These are phyloP conservation scores for Caenorhabditis sp. DNA, from an alignment of 2,888 invertebrate species.

Conservation along the genomic window DNA sequence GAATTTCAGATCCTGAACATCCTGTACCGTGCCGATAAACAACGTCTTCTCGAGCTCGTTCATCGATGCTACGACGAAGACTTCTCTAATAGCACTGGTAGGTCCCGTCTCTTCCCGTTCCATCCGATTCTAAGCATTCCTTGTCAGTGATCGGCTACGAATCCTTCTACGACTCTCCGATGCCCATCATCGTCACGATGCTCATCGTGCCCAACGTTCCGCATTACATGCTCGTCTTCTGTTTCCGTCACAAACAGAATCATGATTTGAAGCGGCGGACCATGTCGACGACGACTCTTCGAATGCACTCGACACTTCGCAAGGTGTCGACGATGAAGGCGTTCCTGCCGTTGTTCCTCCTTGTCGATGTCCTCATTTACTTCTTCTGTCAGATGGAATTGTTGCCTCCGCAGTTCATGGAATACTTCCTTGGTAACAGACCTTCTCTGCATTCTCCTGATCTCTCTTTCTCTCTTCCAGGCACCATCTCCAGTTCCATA, in stretches of 20 bases:
- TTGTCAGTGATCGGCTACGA: constrained; percentile 52
- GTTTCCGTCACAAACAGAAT: constrained; percentile 62
- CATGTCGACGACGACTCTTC: constrained; percentile 46
- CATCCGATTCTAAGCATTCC: not conserved
- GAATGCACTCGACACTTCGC: constrained; percentile 56
- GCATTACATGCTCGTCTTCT: constrained; percentile 49
- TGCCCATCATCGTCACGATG: constrained; percentile 30
- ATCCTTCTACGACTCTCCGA: constrained; percentile 55
- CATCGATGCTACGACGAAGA: constrained; percentile 51
- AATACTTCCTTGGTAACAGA: constrained; percentile 53
- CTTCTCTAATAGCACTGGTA: constrained; percentile 28
- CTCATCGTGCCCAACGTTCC: constrained; percentile 50
- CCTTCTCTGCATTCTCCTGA: too few species aligned
- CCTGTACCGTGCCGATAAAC: constrained; percentile 19
- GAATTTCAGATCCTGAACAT: constrained; percentile 37
- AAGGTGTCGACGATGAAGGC: constrained; percentile 59
- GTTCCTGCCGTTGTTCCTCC: constrained; percentile 51
- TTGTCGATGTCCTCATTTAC: constrained; percentile 52
- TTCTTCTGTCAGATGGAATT: constrained; percentile 54
- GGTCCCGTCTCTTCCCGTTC: not conserved
- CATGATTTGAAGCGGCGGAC: constrained; percentile 51
- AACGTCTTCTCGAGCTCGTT: constrained; percentile 25
- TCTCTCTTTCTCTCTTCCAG: constrained; percentile 12
- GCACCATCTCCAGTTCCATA: constrained; percentile 58
- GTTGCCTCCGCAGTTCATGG: constrained; percentile 49